A percentile compares a stretch with the other conserved stretches of the same genome.
Conservation (phyloP, 2,113 vertebrate genomes). For the Caranx ignobilis region DNA sequence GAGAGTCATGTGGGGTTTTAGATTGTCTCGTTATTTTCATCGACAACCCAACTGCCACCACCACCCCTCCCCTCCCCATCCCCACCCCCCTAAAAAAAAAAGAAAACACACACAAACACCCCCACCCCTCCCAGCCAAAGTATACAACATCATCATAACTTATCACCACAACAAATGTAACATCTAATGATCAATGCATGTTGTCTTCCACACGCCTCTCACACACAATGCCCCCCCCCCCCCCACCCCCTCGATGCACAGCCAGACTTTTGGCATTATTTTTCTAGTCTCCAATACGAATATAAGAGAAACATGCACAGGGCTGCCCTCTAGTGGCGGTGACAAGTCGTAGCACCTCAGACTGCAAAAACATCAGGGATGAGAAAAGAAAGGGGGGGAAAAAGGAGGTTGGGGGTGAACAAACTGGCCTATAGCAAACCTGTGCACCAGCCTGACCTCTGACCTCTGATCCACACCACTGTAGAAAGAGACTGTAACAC, state of each 20-base stretch:
- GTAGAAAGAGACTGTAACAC: slow-evolving; percentile 25
- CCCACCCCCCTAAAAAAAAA: not conserved
- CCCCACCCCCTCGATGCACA: slow-evolving; percentile 34
- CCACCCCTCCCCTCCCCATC: not conserved
- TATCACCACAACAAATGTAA: slow-evolving; percentile 77
- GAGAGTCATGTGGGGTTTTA: slow-evolving; percentile 44
- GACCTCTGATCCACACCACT: slow-evolving; percentile 18
- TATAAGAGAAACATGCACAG: slow-evolving; percentile 69
- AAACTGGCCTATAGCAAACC: slow-evolving; percentile 13
- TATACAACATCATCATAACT: slow-evolving; percentile 75
- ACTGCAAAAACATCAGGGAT: slow-evolving; percentile 42
- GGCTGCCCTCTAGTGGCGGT: slow-evolving; percentile 56
- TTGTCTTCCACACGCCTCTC: slow-evolving; percentile 23
- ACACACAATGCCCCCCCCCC: slow-evolving; percentile 26
- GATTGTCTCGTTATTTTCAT: slow-evolving; percentile 51
- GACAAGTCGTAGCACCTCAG: slow-evolving; percentile 71
- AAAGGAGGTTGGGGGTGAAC: not conserved
- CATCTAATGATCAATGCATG: slow-evolving; percentile 66
- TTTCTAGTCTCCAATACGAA: slow-evolving; percentile 51
- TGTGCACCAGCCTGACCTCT: slow-evolving; percentile 29
- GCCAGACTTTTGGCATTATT: slow-evolving; percentile 75
- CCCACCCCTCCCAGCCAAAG: slow-evolving; percentile 49
- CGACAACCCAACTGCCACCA: slow-evolving; percentile 53
- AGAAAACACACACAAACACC: slow-evolving; percentile 13
- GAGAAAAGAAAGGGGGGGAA: not conserved